phyloP scores from a whole-genome alignment of 2,888 invertebrate species.

The Amiota communis region DNA sequence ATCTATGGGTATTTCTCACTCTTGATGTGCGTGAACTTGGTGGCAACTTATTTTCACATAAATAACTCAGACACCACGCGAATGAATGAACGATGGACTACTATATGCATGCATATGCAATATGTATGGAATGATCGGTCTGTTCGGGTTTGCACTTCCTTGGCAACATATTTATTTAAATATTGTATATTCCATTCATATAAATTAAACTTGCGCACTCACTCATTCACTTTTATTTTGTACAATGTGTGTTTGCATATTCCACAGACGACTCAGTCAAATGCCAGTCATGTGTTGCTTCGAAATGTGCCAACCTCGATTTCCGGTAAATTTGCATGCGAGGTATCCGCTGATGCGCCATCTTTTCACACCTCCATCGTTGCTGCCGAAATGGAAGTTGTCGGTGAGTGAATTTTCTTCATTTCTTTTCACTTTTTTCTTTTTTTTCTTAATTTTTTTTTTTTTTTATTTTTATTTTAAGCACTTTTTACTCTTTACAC shows the following conservation, averaged over 20 bases:
- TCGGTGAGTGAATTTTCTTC: constrained; percentile 64
- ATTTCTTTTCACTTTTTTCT: neutral
- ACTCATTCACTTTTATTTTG: neutral
- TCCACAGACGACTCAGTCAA: constrained; percentile 67
- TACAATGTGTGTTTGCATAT: neutral
- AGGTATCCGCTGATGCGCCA: constrained; percentile 73
- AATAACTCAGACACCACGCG: constrained; percentile 22
- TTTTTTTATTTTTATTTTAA: no score
- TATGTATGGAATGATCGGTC: no score
- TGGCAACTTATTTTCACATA: constrained; percentile 28
- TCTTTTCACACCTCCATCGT: constrained; percentile 71
- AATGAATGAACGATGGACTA: neutral
- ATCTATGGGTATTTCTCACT: no score
- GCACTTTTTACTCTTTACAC: neutral
- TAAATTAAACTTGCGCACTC: neutral
- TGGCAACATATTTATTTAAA: constrained; percentile 17
- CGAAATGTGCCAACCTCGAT: constrained; percentile 69
- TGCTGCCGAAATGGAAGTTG: constrained; percentile 72
- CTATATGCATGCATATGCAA: neutral
- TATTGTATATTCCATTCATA: neutral
- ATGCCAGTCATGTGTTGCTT: constrained; percentile 71
- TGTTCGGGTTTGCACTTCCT: neutral
- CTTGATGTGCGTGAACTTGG: neutral
- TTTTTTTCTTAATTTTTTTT: neutral
- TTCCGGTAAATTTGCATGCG: constrained; percentile 72